These are phyloP conservation scores for Pogonocherus hispidulus DNA, from an alignment of 2,888 invertebrate species.

Conservation along the genomic window DNA sequence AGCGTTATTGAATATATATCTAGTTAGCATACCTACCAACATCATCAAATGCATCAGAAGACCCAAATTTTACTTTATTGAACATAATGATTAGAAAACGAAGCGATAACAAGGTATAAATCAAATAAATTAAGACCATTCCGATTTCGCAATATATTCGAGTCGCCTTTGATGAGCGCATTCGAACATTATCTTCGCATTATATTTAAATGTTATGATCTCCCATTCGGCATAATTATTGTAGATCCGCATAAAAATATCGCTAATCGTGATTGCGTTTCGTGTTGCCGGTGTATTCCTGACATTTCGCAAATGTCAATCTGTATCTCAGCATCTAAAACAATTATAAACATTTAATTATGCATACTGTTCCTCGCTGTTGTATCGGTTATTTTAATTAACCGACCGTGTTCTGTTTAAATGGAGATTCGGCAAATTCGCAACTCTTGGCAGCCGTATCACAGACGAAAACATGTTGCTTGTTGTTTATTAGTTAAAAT, in stretches of 20 bases:
- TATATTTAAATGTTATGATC: slow-evolving; percentile 53
- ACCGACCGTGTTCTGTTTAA: slow-evolving; percentile 40
- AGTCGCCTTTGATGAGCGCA: slow-evolving; percentile 8
- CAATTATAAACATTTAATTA: slow-evolving; percentile 59
- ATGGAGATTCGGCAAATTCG: slow-evolving; percentile 18
- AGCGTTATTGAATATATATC: no score
- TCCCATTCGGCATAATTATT: slow-evolving; percentile 52
- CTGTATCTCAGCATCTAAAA: slow-evolving; percentile 56
- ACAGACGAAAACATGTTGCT: background rate
- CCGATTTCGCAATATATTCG: no score
- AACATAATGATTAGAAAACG: no score
- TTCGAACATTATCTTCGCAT: slow-evolving; percentile 22
- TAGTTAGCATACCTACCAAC: no score
- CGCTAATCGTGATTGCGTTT: slow-evolving; percentile 57
- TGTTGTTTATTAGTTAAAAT: background rate
- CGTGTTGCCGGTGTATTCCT: slow-evolving; percentile 54
- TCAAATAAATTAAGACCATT: no score
- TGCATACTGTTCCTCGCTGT: slow-evolving; percentile 46
- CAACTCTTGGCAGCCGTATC: no score
- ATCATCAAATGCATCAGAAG: no score
- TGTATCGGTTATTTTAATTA: slow-evolving; percentile 42
- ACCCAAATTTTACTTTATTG: no score
- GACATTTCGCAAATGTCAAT: slow-evolving; percentile 60
- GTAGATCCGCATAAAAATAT: slow-evolving; percentile 43
- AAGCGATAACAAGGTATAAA: no score